phyloP scores from a whole-genome alignment of 2,888 invertebrate species.

The Hydroisotoma schaefferi region DNA sequence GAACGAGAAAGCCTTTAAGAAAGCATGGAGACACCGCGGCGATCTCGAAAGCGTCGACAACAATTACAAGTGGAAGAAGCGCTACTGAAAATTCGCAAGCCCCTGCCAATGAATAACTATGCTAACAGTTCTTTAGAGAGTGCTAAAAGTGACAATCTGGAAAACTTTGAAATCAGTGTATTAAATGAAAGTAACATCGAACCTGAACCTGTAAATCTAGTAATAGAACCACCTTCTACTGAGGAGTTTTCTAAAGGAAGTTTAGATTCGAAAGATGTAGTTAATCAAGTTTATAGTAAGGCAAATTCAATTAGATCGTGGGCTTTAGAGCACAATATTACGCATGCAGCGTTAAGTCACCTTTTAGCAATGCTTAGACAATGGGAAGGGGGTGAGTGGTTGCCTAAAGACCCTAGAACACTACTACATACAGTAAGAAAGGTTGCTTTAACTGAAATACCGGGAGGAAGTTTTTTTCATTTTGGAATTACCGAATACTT shows the following conservation, averaged over 20 bases:
- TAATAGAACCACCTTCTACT: not conserved
- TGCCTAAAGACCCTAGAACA: constrained; percentile 9
- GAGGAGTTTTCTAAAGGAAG: not conserved
- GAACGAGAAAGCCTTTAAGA: not conserved
- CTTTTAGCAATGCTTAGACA: not conserved
- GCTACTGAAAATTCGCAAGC: not conserved
- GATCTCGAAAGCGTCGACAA: not conserved
- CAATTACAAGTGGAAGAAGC: not conserved
- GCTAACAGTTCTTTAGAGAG: not conserved
- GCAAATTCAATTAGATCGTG: not conserved
- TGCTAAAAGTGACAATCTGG: not conserved
- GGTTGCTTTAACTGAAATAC: not conserved
- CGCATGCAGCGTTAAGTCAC: not conserved
- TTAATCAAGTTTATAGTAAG: not conserved
- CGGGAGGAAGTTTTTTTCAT: constrained; percentile 1
- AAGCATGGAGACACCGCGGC: not conserved
- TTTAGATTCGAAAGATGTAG: too few relatives aligned
- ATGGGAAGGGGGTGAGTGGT: not conserved
- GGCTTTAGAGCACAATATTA: constrained; percentile 1
- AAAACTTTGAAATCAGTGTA: not conserved
- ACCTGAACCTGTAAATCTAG: not conserved
- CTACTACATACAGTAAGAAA: constrained; percentile 7
- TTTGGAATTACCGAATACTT: constrained; percentile 6
- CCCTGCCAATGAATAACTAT: not conserved
- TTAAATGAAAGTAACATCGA: not conserved